Evolutionary conservation across 2,113 vertebrate genomes (phyloP).

Genomic region (Drymodes brunneopygia): DNA sequence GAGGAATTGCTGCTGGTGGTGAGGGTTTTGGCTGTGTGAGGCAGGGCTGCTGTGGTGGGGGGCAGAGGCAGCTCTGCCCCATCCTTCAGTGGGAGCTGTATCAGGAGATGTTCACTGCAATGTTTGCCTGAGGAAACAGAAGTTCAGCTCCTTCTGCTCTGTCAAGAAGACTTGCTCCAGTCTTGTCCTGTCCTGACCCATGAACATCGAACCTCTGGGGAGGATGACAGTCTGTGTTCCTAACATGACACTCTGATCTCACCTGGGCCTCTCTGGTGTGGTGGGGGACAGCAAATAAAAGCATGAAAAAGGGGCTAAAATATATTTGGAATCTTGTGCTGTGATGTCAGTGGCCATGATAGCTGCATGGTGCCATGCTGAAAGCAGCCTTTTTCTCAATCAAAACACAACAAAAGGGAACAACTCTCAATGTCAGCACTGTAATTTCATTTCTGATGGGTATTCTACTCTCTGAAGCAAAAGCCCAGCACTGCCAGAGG

Average conservation of each 20-base stretch:
- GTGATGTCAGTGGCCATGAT: not conserved
- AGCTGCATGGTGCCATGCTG: rapidly evolving
- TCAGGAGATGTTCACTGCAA: rapidly evolving
- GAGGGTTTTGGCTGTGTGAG: not conserved
- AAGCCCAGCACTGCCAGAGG: not conserved
- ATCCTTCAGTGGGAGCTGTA: not conserved
- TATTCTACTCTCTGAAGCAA: not conserved
- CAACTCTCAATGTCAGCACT: not conserved
- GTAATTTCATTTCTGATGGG: not conserved
- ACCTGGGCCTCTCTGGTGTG: not conserved
- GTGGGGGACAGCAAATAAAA: not conserved
- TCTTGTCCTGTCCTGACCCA: not conserved
- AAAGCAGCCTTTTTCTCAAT: not conserved
- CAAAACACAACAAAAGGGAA: not conserved
- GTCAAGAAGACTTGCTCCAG: not conserved
- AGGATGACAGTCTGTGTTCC: not conserved
- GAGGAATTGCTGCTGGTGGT: not conserved
- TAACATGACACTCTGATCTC: rapidly evolving
- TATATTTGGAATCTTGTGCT: not conserved
- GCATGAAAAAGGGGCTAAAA: not conserved
- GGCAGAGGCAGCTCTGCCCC: not conserved
- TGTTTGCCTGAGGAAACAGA: not conserved
- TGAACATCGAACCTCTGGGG: not conserved
- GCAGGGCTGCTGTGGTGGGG: not conserved
- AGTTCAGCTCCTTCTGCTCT: not conserved